phyloP scores from a whole-genome alignment of 2,113 vertebrate species.

The Apteryx owenii region DNA sequence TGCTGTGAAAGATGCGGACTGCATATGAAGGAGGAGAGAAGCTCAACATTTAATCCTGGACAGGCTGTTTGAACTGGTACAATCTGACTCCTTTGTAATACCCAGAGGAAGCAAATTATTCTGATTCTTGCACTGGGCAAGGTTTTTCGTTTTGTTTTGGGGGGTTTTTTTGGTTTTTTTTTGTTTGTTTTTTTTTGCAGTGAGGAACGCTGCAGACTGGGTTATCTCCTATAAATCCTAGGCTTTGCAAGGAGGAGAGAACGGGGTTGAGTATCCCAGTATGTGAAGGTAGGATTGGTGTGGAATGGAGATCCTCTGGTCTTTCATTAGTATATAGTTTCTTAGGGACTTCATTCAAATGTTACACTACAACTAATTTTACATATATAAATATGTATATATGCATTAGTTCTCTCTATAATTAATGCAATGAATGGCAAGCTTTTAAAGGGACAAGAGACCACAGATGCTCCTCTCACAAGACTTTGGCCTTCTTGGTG shows the following conservation, averaged over 20 bases:
- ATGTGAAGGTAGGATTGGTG: neutral
- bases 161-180: neutral
- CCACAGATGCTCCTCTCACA: neutral
- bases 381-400: too few relatives aligned
- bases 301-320: neutral
- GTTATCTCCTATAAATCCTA: neutral
- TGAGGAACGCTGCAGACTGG: neutral
- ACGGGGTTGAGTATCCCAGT: rapidly evolving
- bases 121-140: neutral
- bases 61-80: neutral
- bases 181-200: neutral
- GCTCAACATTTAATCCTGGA: neutral
- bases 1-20: neutral
- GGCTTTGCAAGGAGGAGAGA: neutral
- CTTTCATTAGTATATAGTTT: neutral
- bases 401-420: neutral
- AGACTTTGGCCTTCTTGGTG: neutral
- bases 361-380: neutral
- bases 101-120: neutral
- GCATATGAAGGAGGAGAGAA: neutral
- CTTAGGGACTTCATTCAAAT: neutral
- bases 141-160: neutral
- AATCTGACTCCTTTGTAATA: neutral
- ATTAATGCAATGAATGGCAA: neutral
- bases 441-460: rapidly evolving